These are phyloP conservation scores for Anarsia innoxiella DNA, from an alignment of 2,888 invertebrate species.

Conservation along the genomic window DNA sequence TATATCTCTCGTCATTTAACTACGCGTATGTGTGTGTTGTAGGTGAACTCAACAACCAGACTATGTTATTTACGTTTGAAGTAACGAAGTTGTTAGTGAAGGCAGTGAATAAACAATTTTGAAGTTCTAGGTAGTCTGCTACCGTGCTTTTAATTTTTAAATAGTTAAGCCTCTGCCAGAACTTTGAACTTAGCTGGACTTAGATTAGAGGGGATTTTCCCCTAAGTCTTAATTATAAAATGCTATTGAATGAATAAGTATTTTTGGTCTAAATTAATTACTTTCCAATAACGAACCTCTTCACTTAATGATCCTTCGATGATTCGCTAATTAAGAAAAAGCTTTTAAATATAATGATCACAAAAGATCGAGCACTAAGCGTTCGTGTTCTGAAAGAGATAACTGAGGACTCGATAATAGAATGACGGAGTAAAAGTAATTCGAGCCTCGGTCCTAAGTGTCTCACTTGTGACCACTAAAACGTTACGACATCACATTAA, in stretches of 20 bases:
- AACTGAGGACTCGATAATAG: constrained; percentile 21
- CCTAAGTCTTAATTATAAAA: constrained; percentile 8
- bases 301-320: constrained; percentile 22
- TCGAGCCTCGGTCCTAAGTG: constrained; percentile 51
- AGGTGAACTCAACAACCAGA: neutral
- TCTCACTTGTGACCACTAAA: constrained; percentile 48
- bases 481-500: constrained; percentile 52
- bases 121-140: constrained; percentile 5
- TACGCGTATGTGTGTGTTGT: constrained; percentile 13
- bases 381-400: constrained; percentile 18
- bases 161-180: too few species aligned
- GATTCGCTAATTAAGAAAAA: constrained; percentile 18
- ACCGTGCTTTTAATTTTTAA: constrained; percentile 4
- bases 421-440: constrained; percentile 36
- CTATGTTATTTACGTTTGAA: neutral
- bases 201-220: neutral
- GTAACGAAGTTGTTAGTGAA: neutral
- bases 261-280: constrained; percentile 26
- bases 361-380: constrained; percentile 3
- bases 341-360: constrained; percentile 15
- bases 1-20: constrained; percentile 40
- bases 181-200: neutral
- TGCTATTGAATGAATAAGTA: constrained; percentile 22
- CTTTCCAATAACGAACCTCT: constrained; percentile 27
- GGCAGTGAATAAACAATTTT: constrained; percentile 6